Conservation (phyloP, 53 echinoderm and acorn worm genomes). For the Crossaster papposus region DNA sequence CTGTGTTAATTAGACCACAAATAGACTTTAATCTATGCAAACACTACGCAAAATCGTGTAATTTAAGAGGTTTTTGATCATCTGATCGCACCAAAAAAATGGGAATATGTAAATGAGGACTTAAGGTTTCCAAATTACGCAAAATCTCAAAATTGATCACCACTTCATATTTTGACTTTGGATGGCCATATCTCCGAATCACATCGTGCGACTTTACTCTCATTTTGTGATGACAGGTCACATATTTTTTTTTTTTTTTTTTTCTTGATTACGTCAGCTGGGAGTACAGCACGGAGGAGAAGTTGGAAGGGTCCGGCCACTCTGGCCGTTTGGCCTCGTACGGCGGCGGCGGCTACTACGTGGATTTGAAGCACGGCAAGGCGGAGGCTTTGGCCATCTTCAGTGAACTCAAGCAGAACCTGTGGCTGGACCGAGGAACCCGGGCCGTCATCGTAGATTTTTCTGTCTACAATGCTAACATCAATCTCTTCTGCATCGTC, state of each 20-base stretch:
- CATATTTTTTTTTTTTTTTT: neutral
- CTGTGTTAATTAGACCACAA: too few relatives aligned
- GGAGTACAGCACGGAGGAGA: constrained; percentile 83
- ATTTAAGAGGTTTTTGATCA: too few relatives aligned
- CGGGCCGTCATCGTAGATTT: constrained; percentile 85
- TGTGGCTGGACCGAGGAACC: constrained; percentile 96
- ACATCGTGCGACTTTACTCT: too few relatives aligned
- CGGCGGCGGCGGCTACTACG: constrained; percentile 87
- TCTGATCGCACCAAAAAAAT: too few relatives aligned
- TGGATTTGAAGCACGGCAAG: constrained; percentile 73
- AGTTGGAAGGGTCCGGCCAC: constrained; percentile 85
- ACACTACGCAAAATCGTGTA: too few relatives aligned
- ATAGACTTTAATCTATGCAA: too few relatives aligned
- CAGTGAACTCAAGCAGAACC: constrained; percentile 71
- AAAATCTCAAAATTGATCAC: too few relatives aligned
- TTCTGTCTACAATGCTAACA: constrained; percentile 98
- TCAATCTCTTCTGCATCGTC: constrained; percentile 97
- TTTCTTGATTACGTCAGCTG: constrained; percentile 62
- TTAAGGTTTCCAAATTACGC: too few relatives aligned
- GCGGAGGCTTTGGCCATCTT: constrained; percentile 57
- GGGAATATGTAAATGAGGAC: too few relatives aligned
- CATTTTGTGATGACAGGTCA: too few relatives aligned
- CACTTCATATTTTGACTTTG: too few relatives aligned
- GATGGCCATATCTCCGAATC: too few relatives aligned
- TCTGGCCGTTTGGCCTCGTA: constrained; percentile 78